Conservation (phyloP, 2,113 vertebrate genomes). For the Phrynosoma blainvillii region DNA sequence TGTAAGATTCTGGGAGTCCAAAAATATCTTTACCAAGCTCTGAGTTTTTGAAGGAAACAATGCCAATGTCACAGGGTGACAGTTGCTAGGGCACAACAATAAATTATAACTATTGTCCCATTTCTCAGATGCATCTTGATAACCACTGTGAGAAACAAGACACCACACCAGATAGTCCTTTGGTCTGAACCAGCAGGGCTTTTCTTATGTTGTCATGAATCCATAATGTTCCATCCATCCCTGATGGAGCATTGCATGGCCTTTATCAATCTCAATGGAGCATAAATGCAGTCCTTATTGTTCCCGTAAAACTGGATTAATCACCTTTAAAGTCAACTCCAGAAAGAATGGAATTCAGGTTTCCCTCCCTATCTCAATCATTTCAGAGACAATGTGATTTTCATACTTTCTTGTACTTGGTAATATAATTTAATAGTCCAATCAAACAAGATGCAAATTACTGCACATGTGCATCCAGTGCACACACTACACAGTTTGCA, state of each 20-base stretch:
- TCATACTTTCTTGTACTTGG: background rate
- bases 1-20: too few relatives aligned
- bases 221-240: background rate
- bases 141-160: background rate
- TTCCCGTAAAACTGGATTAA: background rate
- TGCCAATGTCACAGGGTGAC: background rate
- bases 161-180: too few relatives aligned
- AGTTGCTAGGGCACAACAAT: background rate
- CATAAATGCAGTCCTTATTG: too few relatives aligned
- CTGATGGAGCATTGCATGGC: background rate
- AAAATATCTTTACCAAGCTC: too few relatives aligned
- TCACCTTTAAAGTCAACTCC: background rate
- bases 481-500: background rate
- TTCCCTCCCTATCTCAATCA: background rate
- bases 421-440: background rate
- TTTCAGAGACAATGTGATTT: background rate
- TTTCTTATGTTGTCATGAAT: background rate
- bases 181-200: background rate
- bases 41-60: too few relatives aligned
- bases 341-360: background rate
- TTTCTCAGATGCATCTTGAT: background rate
- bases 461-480: background rate
- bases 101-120: background rate
- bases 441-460: background rate
- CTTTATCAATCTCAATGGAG: too few relatives aligned